These are phyloP conservation scores for Adineta ricciae DNA, from an alignment of 2,888 invertebrate species.

Conservation along the genomic window DNA sequence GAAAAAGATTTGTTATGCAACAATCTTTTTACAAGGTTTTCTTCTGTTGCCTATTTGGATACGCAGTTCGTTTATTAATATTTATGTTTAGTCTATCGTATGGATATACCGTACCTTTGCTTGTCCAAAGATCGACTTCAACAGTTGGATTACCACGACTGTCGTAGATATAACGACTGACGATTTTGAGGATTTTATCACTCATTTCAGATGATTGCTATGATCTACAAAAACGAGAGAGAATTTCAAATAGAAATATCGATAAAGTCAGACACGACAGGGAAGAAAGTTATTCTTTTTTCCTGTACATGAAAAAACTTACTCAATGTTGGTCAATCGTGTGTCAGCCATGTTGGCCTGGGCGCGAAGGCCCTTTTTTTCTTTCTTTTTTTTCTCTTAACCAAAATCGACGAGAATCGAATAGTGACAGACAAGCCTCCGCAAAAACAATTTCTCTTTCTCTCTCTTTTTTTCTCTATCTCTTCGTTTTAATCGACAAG, in stretches of 20 bases:
- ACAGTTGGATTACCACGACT: constrained; percentile 98
- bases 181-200: constrained; percentile 67
- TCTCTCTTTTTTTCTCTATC: not conserved
- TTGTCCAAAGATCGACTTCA: constrained; percentile 69
- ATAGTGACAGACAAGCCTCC: not conserved
- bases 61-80: not conserved
- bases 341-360: not conserved
- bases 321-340: not conserved
- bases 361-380: not conserved
- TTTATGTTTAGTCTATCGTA: too few species aligned
- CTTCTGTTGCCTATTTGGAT: not conserved
- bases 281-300: not conserved
- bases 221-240: not conserved
- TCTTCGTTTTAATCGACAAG: not conserved
- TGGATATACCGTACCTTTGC: constrained; percentile 56
- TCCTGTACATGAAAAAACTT: not conserved
- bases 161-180: constrained; percentile 94
- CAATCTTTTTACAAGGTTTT: not conserved
- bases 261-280: too few species aligned
- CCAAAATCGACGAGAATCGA: not conserved
- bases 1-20: not conserved
- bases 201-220: constrained; percentile 58
- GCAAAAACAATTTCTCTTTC: not conserved
- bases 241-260: too few species aligned
- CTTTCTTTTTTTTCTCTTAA: not conserved